Base-by-base conservation (phyloP, 2,797 vertebrate genomes). In the Sebastolobus alascanus region DNA sequence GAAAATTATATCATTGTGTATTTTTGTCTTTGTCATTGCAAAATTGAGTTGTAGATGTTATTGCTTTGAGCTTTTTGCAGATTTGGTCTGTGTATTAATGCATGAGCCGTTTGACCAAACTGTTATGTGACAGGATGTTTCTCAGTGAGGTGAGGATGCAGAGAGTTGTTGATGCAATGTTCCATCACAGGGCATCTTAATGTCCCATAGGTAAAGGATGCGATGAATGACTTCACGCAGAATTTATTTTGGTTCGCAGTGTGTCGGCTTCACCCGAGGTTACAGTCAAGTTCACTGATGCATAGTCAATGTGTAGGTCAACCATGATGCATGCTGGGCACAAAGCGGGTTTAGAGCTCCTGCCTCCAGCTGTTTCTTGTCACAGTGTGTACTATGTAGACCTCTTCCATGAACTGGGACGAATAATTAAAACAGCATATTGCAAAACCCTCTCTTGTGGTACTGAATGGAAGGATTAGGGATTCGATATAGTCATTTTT, bases 281-380 rank as follows among this genome's bases (percentile, higher is more conserved):
- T 84, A 65, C 55, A 82, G 66, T 82, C 70, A 63, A 68, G 82
- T 82, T 87, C 87, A 88, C 64, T 90, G 85, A 93, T 90, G 92
- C 93, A 92, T 93, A 89, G 75, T 73, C 70, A 85, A 87, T 89
- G 84, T 91, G 87, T 89, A 92, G 90, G 92, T 94, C 92, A 94
- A 77, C 88, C 90, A 73, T 93, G 89, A 91, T 89, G 89, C 84
- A 83, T 79, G 73, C 77, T 86, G 66, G 65, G 79, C 46, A 82
- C 72, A 77, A 80, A 84, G 69, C 38, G 25, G 33, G 78, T 79
- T 78, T 69, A 71, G 59, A 87, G 85, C 75, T 52, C 77, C 75
- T 71, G 90, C 86, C 88, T 89, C 71, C 65, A 73, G 87, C 87
- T 87, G 86, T 88, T 88, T 82, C 79, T 80, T 86, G 79, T 88